These are phyloP conservation scores for Diceros bicornis DNA, from an alignment of 2,797 vertebrate genomes.

Conservation along the genomic window DNA sequence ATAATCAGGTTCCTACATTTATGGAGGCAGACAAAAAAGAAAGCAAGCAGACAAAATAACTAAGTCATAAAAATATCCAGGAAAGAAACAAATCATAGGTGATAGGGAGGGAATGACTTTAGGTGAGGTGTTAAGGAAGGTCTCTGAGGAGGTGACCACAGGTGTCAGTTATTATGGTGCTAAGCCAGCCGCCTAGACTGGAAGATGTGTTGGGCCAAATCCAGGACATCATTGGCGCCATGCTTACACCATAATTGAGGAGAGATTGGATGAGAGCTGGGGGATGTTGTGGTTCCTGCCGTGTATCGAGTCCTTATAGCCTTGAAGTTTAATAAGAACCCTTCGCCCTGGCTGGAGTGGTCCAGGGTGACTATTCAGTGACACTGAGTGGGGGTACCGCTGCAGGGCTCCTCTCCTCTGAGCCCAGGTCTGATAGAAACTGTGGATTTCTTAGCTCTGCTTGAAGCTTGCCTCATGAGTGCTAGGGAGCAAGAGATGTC, in stretches of 20 bases:
- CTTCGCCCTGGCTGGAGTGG: background rate
- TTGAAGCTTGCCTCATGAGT: conserved; percentile 58
- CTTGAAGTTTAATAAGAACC: conserved; percentile 20
- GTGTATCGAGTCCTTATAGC: background rate
- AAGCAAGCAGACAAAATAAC: background rate
- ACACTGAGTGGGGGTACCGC: background rate
- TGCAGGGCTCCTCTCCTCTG: background rate
- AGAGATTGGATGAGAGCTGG: background rate
- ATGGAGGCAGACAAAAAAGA: conserved; percentile 26
- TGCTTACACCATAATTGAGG: background rate
- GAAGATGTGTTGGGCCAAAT: conserved; percentile 1
- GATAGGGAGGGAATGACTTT: background rate
- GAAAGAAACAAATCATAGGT: conserved; percentile 18
- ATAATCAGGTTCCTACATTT: background rate
- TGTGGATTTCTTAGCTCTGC: conserved; percentile 63
- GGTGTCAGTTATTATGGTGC: background rate
- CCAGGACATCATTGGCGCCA: background rate
- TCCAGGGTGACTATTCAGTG: background rate
- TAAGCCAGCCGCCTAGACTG: background rate
- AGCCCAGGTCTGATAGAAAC: conserved; percentile 37
- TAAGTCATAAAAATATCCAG: conserved; percentile 18
- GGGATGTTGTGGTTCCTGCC: background rate
- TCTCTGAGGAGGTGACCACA: background rate
- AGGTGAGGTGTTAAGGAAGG: background rate
- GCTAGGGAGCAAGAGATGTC: conserved; percentile 68